Evolutionary conservation across 2,797 vertebrate genomes (phyloP), one percentile per base, ranked within the genome.

Genomic region (Vireo griseus): DNA sequence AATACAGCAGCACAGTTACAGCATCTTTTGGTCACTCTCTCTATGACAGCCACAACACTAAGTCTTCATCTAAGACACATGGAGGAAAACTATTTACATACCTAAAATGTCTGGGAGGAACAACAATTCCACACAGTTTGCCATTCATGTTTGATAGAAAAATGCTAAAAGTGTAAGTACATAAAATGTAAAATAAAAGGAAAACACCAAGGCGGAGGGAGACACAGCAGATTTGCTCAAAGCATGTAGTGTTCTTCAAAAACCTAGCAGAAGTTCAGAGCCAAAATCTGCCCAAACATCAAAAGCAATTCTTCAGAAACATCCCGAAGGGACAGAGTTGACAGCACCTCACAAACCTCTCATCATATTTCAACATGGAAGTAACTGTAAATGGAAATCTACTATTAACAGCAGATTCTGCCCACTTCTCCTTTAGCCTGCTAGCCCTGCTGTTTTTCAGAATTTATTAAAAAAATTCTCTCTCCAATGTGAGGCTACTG

Each of bases 61-160:
- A 44, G 62, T 78, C 74, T 95, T 95, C 91, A 87, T 84, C 86
- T 82, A 84, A 85, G 91, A 93, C 65, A 86, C 50, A 37, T 40
- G 88, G 86, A 95, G 40, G 18, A 94, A 95, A 94, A 85, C 83
- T 96, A 95, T 95, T 97, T 97, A 97, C 96, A 97, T 48, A 94
- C 11, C 45, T 76, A 59, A 87, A 89, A 92, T 29, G n/a, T 59
- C 4, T 0, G 33, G 67, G 33, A 48, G 29, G 75, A 95, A 91
- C 61, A 96, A 81, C 74, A 84, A 44, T 44, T 28, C 57, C 63
- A 48, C 42, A 39, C 11, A 19, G 73, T 71, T 75, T 35, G 76
- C 72, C 78, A n/a, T 40, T 93, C 48, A n/a, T 16, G 54, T 75
- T 85, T 35, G 65, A 83, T 39, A 77, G 26, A 88, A 75, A 78